A percentile compares a stretch with the other conserved stretches of the same genome.
phyloP scores from a whole-genome alignment of 2,888 invertebrate genomes.

The Limnephilus lunatus region DNA sequence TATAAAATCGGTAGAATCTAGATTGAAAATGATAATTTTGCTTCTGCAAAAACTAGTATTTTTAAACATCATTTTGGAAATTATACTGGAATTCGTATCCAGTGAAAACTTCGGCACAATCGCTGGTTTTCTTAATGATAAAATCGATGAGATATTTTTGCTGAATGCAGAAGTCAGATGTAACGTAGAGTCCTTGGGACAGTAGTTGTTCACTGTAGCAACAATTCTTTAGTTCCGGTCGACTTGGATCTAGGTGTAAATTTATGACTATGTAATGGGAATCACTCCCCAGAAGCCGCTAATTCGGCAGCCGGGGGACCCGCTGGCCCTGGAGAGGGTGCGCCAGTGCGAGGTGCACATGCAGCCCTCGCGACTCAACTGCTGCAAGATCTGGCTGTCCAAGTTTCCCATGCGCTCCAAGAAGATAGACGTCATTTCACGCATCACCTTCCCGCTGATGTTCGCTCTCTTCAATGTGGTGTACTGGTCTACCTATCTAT shows the following conservation, averaged over 20 bases:
- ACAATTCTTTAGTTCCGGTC: neutral
- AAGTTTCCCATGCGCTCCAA: constrained; percentile 97
- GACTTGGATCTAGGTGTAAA: neutral
- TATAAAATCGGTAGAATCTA: neutral
- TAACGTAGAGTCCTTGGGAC: neutral
- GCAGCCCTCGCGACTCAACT: constrained; percentile 89
- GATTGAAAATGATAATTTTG: neutral
- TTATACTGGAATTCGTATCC: neutral
- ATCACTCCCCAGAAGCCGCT: constrained; percentile 88
- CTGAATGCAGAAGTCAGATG: neutral
- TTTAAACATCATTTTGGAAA: neutral
- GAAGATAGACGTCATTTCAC: constrained; percentile 97
- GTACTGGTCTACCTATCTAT: constrained; percentile 93
- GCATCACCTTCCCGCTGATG: constrained; percentile 96
- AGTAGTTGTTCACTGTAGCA: neutral
- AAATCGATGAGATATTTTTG: neutral
- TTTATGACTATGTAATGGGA: constrained; percentile 66
- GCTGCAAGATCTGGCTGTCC: constrained; percentile 95
- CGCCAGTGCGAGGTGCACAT: constrained; percentile 91
- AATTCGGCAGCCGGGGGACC: constrained; percentile 88
- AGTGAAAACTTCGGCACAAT: neutral
- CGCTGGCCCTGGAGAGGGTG: constrained; percentile 88
- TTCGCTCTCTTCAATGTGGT: constrained; percentile 96
- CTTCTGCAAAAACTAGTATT: neutral
- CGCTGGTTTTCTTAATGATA: neutral